These are phyloP conservation scores for Mionectes macconnelli DNA, from an alignment of 2,113 vertebrate species.

Conservation along the genomic window DNA sequence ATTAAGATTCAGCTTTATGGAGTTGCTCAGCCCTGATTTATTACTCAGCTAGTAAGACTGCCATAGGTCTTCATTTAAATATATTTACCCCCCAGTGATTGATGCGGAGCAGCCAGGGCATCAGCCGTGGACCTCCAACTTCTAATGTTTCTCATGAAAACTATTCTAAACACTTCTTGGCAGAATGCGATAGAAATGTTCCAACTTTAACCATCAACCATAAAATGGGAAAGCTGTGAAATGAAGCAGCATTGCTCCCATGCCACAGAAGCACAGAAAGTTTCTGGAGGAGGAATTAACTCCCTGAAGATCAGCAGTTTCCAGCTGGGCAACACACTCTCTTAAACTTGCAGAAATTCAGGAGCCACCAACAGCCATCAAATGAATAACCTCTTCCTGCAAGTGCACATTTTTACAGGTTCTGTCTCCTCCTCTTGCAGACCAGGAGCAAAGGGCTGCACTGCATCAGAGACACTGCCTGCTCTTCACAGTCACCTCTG, in stretches of 20 bases:
- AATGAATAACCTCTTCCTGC: not conserved
- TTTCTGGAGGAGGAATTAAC: not conserved
- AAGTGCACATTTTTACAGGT: not conserved
- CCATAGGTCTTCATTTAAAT: conserved; percentile 8
- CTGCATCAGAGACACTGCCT: not conserved
- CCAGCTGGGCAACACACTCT: not conserved
- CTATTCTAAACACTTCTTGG: not conserved
- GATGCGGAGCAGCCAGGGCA: not conserved
- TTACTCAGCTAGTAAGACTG: not conserved
- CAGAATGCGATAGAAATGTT: not conserved
- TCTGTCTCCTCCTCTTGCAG: not conserved
- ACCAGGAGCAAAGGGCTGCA: not conserved
- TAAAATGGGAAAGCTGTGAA: not conserved
- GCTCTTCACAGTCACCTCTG: not conserved
- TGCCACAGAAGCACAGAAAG: not conserved
- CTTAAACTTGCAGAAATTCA: not conserved
- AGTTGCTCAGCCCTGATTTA: conserved; percentile 28
- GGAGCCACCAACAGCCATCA: not conserved
- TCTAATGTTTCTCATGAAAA: not conserved
- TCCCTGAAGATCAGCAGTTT: not conserved
- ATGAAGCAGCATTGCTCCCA: not conserved
- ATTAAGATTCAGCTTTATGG: not conserved
- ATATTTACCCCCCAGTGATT: not conserved
- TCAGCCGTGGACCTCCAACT: not conserved
- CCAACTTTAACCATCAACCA: not conserved